These are phyloP conservation scores for Poeciliopsis gracilis DNA, from an alignment of 2,797 vertebrate species.

Conservation along the genomic window DNA sequence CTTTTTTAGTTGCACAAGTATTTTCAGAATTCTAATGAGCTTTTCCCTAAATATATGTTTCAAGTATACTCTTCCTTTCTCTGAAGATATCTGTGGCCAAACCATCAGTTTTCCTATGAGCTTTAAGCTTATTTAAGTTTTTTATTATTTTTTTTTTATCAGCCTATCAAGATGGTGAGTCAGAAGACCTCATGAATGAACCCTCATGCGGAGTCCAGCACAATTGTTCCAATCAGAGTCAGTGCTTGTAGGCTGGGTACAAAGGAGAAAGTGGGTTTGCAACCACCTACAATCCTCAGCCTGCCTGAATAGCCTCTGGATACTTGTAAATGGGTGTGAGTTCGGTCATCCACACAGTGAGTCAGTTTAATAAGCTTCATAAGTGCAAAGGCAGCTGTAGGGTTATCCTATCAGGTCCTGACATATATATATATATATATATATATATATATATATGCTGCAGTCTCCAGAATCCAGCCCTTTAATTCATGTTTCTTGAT, in stretches of 20 bases:
- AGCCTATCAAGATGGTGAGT: conserved; percentile 30
- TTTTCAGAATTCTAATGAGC: not conserved
- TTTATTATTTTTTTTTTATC: conserved; percentile 4
- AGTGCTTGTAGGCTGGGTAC: conserved; percentile 39
- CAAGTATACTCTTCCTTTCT: not conserved
- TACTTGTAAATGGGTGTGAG: conserved; percentile 51
- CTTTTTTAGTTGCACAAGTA: not conserved
- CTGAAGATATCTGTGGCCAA: not conserved
- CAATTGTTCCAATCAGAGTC: conserved; percentile 56
- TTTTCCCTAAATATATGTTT: not conserved
- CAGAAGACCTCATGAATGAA: conserved; percentile 40
- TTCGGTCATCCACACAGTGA: conserved; percentile 47
- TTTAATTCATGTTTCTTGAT: conserved; percentile 9
- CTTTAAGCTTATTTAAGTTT: conserved; percentile 7
- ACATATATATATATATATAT: conserved; percentile 22
- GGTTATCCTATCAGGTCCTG: conserved; percentile 40
- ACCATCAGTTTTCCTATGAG: not conserved
- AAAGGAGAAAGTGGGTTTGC: conserved; percentile 52
- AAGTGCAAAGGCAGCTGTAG: conserved; percentile 51
- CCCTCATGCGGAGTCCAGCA: conserved; percentile 30
- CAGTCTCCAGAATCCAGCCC: conserved; percentile 9
- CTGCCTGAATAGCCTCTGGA: conserved; percentile 41
- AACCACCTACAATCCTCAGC: conserved; percentile 44
- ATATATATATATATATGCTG: not conserved
- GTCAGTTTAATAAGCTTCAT: conserved; percentile 57